These are phyloP conservation scores for Bellardia bayeri DNA, from an alignment of 2,888 invertebrate genomes.

Conservation along the genomic window DNA sequence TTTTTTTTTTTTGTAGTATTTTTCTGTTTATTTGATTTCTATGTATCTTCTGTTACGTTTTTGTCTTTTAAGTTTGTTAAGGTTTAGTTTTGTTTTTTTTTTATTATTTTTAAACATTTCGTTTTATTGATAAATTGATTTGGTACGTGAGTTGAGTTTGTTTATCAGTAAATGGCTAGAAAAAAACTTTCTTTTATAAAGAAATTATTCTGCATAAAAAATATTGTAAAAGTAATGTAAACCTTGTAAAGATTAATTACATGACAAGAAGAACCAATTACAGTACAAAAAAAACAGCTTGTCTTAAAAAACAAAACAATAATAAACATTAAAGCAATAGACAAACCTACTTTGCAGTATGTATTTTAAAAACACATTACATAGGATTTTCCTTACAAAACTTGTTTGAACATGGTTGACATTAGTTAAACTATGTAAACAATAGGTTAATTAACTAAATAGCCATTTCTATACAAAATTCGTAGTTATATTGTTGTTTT, in stretches of 20 bases:
- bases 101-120: not conserved
- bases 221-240: not conserved
- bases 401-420: too few relatives aligned
- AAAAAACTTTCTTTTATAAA: slow-evolving; percentile 56
- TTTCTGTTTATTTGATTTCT: not conserved
- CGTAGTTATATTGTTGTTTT: not conserved
- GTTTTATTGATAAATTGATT: slow-evolving; percentile 72
- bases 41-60: not conserved
- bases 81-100: slow-evolving; percentile 28
- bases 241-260: slow-evolving; percentile 6
- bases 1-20: not conserved
- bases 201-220: not conserved
- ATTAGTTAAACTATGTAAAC: too few relatives aligned
- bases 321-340: too few relatives aligned
- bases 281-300: too few relatives aligned
- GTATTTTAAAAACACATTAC: too few relatives aligned
- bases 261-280: not conserved
- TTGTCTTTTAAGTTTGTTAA: slow-evolving; percentile 27
- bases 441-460: too few relatives aligned
- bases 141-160: slow-evolving; percentile 69
- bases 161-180: slow-evolving; percentile 34
- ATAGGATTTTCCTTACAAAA: too few relatives aligned
- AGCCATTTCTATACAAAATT: too few relatives aligned
- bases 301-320: too few relatives aligned
- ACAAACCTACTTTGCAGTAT: too few relatives aligned